Evolutionary conservation across 2,113 vertebrate species (phyloP).

Genomic region (Oostethus manadensis): DNA sequence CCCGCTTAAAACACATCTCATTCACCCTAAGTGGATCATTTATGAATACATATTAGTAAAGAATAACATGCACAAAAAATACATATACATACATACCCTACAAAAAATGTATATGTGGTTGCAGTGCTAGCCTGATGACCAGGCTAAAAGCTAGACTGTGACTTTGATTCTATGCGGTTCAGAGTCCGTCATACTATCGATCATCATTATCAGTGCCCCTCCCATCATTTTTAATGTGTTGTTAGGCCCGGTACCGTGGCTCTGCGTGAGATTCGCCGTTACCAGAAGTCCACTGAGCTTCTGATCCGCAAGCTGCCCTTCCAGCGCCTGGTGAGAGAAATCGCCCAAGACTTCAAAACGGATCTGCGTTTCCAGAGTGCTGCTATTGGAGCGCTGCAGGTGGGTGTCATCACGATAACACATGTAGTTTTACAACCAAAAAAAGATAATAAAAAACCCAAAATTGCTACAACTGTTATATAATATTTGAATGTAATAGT

Average conservation of each 20-base stretch:
- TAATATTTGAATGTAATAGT: no score
- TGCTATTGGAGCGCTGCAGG: slow-evolving; percentile 79
- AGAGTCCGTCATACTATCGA: background rate
- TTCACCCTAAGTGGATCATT: no score
- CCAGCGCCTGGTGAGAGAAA: slow-evolving; percentile 77
- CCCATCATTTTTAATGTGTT: background rate
- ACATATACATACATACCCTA: no score
- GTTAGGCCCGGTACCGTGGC: slow-evolving; percentile 77
- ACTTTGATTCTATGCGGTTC: background rate
- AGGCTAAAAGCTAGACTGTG: background rate
- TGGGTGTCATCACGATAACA: slow-evolving; percentile 18
- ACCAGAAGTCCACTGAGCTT: slow-evolving; percentile 81
- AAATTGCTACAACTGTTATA: no score
- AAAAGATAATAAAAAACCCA: no score
- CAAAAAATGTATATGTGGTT: background rate
- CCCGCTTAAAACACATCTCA: no score
- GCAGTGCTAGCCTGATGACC: background rate
- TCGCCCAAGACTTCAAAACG: slow-evolving; percentile 78
- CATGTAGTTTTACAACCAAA: no score
- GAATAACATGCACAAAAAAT: no score
- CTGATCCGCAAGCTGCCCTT: slow-evolving; percentile 78
- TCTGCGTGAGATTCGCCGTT: slow-evolving; percentile 80
- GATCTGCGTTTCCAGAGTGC: slow-evolving; percentile 80
- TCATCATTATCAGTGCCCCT: background rate
- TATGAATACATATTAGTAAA: no score